Evolutionary conservation across 2,888 invertebrate species (phyloP).

Genomic region (Drosophila histrio): DNA sequence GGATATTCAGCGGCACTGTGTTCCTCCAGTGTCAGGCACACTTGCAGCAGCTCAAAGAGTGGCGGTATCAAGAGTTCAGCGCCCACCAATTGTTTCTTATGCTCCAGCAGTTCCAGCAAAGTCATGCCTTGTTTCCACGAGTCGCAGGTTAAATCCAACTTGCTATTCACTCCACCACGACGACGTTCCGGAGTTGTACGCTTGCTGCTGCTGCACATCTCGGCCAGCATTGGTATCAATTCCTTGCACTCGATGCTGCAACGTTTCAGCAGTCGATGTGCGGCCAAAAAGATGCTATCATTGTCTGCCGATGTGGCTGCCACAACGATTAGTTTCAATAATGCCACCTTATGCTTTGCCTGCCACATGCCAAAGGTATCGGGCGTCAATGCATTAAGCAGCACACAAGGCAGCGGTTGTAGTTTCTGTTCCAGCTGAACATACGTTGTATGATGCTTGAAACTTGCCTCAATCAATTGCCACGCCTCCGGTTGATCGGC

Average conservation of each 20-base stretch:
- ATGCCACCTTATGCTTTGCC: constrained; percentile 83
- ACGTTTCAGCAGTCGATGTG: constrained; percentile 88
- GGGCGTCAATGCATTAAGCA: constrained; percentile 74
- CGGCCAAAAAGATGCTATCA: constrained; percentile 86
- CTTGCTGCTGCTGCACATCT: constrained; percentile 84
- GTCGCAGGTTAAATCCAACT: constrained; percentile 86
- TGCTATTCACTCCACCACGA: background rate
- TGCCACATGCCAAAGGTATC: constrained; percentile 84
- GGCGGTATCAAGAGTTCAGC: constrained; percentile 88
- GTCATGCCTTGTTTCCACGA: constrained; percentile 93
- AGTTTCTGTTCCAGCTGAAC: constrained; percentile 66
- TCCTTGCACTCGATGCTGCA: constrained; percentile 87
- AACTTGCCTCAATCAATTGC: constrained; percentile 86
- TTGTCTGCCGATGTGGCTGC: constrained; percentile 87
- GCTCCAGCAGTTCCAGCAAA: constrained; percentile 93
- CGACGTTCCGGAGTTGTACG: constrained; percentile 23
- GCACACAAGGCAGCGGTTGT: constrained; percentile 79
- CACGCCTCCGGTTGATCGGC: constrained; percentile 84
- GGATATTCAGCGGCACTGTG: constrained; percentile 93
- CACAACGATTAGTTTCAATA: constrained; percentile 86
- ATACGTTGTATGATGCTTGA: constrained; percentile 85
- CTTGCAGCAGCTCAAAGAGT: constrained; percentile 91
- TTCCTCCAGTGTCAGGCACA: constrained; percentile 92
- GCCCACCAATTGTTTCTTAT: constrained; percentile 91
- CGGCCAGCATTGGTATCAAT: constrained; percentile 86